These are phyloP conservation scores for Lasius fuliginosus DNA, from an alignment of 2,888 invertebrate genomes.

Conservation along the genomic window DNA sequence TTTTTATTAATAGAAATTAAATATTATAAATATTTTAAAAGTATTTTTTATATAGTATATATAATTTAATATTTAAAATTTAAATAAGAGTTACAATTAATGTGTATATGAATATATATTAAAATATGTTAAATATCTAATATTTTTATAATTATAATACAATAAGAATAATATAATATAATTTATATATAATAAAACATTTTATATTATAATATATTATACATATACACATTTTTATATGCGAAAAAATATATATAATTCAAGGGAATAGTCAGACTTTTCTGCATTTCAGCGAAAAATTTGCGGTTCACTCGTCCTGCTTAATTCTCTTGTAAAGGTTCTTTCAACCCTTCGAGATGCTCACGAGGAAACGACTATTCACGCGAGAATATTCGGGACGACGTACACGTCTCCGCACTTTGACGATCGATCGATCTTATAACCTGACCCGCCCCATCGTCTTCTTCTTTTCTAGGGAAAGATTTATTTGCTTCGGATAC, in stretches of 20 bases:
- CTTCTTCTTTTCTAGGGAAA: not conserved
- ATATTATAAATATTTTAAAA: not conserved
- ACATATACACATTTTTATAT: not conserved
- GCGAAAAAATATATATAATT: not conserved
- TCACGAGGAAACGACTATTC: constrained; percentile 48
- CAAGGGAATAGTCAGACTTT: not conserved
- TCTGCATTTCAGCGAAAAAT: not conserved
- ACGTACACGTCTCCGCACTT: constrained; percentile 61
- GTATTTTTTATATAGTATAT: not conserved
- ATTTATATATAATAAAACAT: not conserved
- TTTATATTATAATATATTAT: not conserved
- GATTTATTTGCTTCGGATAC: constrained; percentile 49
- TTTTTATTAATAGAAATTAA: not conserved
- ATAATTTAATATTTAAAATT: not conserved
- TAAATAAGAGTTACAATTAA: not conserved
- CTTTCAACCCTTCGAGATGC: constrained; percentile 44
- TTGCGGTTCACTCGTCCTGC: constrained; percentile 24
- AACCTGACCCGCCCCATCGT: constrained; percentile 12
- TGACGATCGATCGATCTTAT: constrained; percentile 57
- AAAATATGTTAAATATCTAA: not conserved
- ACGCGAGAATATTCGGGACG: constrained; percentile 52
- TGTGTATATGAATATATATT: not conserved
- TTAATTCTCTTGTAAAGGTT: constrained; percentile 45
- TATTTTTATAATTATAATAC: not conserved
- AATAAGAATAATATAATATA: not conserved